These are phyloP conservation scores for Scrobipalpa atriplicella DNA, from an alignment of 2,888 invertebrate genomes.

Conservation along the genomic window DNA sequence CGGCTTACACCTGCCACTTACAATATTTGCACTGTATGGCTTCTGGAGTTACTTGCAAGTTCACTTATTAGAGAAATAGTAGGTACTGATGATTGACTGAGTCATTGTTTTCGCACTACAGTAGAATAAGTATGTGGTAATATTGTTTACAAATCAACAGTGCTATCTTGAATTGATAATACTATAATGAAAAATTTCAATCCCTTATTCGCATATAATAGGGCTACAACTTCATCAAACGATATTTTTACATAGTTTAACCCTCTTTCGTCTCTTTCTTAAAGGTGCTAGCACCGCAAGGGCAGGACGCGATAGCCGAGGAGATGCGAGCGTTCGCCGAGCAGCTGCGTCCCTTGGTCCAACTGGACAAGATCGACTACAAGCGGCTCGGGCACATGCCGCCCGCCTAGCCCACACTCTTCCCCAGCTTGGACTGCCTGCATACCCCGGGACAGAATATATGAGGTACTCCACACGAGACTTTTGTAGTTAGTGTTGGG, in stretches of 20 bases:
- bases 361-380: conserved; percentile 96
- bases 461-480: neutral
- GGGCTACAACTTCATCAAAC: no score
- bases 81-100: neutral
- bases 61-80: neutral
- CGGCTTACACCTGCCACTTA: conserved; percentile 3
- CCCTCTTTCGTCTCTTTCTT: no score
- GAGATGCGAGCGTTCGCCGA: conserved; percentile 98
- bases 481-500: conserved; percentile 12
- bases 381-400: conserved; percentile 85
- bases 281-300: conserved; percentile 91
- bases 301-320: conserved; percentile 97
- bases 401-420: conserved; percentile 61
- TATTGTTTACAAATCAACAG: no score
- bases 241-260: neutral
- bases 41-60: neutral
- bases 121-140: neutral
- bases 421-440: conserved; percentile 33
- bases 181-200: no score
- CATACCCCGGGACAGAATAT: neutral
- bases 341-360: conserved; percentile 95
- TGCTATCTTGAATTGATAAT: no score
- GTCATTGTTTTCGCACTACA: neutral
- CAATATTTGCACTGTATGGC: conserved; percentile 7
- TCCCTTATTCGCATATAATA: no score